These are phyloP conservation scores for Chironomus striatipennis DNA, from an alignment of 1,140 invertebrate genomes.

Conservation along the genomic window DNA sequence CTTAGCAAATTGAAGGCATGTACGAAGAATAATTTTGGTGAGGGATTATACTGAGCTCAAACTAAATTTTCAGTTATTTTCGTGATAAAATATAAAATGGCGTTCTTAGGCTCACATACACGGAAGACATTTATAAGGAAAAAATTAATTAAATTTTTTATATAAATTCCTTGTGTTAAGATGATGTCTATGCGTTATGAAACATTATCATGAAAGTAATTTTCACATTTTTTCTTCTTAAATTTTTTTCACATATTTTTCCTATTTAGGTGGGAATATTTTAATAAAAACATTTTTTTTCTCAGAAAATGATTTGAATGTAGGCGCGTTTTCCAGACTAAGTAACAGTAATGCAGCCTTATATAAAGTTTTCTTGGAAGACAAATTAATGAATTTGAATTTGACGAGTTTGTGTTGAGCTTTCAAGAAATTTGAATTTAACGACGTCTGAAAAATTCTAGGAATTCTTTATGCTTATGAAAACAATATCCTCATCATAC, in stretches of 20 bases:
- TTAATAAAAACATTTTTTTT: background rate
- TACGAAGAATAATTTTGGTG: background rate
- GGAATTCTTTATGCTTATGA: no score
- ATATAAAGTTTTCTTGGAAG: no score
- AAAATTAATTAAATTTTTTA: conserved; percentile 1
- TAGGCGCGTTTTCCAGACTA: no score
- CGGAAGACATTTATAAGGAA: background rate
- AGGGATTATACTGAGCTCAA: background rate
- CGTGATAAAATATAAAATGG: background rate
- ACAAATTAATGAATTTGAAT: no score
- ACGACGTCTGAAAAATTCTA: no score
- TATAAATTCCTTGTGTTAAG: background rate
- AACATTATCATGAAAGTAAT: background rate
- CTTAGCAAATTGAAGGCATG: no score
- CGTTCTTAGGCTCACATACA: background rate
- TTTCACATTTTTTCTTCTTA: background rate
- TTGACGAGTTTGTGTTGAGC: no score
- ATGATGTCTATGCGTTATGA: no score
- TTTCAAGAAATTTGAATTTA: no score
- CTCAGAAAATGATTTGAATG: background rate
- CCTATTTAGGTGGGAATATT: background rate
- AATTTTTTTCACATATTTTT: background rate
- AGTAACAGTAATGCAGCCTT: no score
- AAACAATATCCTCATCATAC: no score
- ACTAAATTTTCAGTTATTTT: background rate